Conservation (phyloP, 2,888 invertebrate species). For the Cremastinae sp. region DNA sequence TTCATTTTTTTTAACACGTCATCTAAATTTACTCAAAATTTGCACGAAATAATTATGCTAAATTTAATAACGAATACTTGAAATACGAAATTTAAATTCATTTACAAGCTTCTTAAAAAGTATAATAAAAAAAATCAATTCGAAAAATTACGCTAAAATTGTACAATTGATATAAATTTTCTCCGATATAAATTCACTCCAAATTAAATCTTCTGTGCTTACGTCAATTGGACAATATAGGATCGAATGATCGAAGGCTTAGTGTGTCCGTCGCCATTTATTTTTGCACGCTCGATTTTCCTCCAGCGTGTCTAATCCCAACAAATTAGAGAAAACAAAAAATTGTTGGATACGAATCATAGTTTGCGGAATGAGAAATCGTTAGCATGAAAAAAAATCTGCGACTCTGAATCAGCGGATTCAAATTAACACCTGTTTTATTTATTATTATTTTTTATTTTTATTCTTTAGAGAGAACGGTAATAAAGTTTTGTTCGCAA, state of each 20-base stretch:
- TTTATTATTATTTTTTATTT: neutral
- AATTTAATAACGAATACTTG: no score
- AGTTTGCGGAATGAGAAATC: conserved; percentile 2
- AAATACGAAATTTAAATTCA: no score
- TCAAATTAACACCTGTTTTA: neutral
- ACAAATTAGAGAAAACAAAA: neutral
- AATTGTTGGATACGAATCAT: conserved; percentile 5
- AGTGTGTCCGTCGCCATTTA: conserved; percentile 68
- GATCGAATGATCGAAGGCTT: conserved; percentile 56
- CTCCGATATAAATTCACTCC: neutral
- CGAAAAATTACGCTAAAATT: no score
- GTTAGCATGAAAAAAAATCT: neutral
- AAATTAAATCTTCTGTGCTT: conserved; percentile 1
- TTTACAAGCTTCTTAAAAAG: no score
- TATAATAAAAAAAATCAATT: no score
- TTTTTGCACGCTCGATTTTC: conserved; percentile 72
- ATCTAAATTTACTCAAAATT: no score
- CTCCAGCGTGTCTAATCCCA: conserved; percentile 59
- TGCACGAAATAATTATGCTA: no score
- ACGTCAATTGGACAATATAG: conserved; percentile 49
- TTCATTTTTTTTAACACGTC: no score
- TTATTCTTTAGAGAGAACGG: neutral
- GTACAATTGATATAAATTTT: no score
- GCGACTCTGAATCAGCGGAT: no score
- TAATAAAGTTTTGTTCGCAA: neutral